These are phyloP conservation scores for Holothuria glaberrima DNA, from an alignment of 35 echinoderm and acorn worm genomes.

Conservation along the genomic window DNA sequence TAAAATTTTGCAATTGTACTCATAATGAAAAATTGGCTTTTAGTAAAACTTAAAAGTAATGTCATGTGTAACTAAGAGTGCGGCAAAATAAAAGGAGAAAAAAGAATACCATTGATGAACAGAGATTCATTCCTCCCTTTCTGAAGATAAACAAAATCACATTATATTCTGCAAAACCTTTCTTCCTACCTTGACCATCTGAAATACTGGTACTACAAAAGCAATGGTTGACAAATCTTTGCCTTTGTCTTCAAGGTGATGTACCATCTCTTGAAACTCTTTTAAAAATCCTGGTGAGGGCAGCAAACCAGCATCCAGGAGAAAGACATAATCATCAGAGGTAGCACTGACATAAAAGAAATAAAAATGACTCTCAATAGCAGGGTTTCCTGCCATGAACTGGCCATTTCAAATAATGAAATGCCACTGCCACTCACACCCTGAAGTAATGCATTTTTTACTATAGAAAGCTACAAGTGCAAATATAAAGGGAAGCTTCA, in stretches of 20 bases:
- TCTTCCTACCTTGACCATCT: constrained; percentile 37
- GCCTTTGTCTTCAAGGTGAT: constrained; percentile 7
- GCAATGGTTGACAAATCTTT: constrained; percentile 3
- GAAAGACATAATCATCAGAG: constrained; percentile 40
- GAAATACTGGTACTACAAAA: constrained; percentile 49
- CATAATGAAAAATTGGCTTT: too few relatives aligned
- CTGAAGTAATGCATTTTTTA: not conserved
- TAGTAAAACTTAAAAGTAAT: too few relatives aligned
- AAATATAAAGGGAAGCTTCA: not conserved
- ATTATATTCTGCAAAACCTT: not conserved
- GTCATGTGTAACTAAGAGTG: too few relatives aligned
- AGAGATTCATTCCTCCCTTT: not conserved
- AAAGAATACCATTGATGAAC: not conserved
- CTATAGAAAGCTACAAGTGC: not conserved
- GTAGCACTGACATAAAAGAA: not conserved
- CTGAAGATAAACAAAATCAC: not conserved
- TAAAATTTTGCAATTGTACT: too few relatives aligned
- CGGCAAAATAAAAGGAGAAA: not conserved
- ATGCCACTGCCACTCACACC: not conserved
- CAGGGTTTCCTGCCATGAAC: not conserved
- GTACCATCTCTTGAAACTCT: constrained; percentile 6
- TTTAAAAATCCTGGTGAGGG: constrained; percentile 39
- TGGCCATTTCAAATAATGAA: not conserved
- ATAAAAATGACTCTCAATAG: not conserved
- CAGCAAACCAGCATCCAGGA: constrained; percentile 43